Conservation (phyloP, 2,797 vertebrate species). For the Thunnus albacares region DNA sequence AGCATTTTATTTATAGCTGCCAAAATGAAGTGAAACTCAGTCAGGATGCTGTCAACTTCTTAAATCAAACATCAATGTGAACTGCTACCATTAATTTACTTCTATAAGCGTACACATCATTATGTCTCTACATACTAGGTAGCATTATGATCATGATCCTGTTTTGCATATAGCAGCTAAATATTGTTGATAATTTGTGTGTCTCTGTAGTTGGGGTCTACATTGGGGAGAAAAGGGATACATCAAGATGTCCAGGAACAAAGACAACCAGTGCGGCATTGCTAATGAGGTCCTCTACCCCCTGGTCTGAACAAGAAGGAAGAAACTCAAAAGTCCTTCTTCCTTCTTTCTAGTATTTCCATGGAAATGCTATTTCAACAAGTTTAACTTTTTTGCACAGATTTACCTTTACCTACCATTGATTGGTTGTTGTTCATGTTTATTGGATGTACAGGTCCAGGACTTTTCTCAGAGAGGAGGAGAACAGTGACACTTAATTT, state of each 20-base stretch:
- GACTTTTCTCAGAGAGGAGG: slow-evolving; percentile 6
- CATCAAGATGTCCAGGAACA: slow-evolving; percentile 87
- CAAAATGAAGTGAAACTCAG: slow-evolving; percentile 23
- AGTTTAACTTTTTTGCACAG: too few species aligned
- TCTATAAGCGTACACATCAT: background rate
- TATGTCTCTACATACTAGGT: background rate
- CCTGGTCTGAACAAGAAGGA: slow-evolving; percentile 80
- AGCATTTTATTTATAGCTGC: background rate
- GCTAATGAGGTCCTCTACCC: slow-evolving; percentile 86
- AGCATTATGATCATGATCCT: background rate
- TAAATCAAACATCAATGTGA: background rate
- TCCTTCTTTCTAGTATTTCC: too few species aligned
- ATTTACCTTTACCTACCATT: background rate
- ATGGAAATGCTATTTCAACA: too few species aligned
- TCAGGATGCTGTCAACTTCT: slow-evolving; percentile 8
- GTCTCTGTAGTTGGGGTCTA: slow-evolving; percentile 83
- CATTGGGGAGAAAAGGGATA: slow-evolving; percentile 85
- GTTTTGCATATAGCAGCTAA: slow-evolving; percentile 17
- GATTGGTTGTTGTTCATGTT: slow-evolving; percentile 34
- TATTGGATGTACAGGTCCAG: slow-evolving; percentile 52
- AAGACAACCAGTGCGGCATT: slow-evolving; percentile 87
- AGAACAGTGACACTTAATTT: slow-evolving; percentile 34
- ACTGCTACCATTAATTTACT: background rate
- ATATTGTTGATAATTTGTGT: slow-evolving; percentile 19
- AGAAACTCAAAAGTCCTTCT: background rate